These are phyloP conservation scores for Lipotes vexillifer DNA, from an alignment of 2,113 vertebrate species.

Conservation along the genomic window DNA sequence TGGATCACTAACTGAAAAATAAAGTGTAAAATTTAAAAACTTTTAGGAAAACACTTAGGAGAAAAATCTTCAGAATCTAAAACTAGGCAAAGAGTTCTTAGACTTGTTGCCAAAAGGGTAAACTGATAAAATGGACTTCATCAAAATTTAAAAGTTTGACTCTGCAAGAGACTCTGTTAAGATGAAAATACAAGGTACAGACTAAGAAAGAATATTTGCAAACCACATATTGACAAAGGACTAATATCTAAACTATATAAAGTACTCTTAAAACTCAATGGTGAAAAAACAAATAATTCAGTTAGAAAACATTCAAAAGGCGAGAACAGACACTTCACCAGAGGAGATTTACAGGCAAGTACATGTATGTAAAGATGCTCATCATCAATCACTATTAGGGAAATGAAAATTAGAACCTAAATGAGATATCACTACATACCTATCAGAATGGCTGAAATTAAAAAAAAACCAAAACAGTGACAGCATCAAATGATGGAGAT, in stretches of 20 bases:
- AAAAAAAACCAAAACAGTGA: background rate
- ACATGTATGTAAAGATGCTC: background rate
- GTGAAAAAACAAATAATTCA: background rate
- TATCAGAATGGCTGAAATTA: background rate
- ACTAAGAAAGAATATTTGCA: background rate
- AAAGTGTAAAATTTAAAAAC: background rate
- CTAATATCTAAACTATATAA: background rate
- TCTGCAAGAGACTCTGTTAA: background rate
- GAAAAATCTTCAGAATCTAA: background rate
- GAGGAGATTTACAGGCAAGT: background rate
- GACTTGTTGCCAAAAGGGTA: background rate
- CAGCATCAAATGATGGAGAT: background rate
- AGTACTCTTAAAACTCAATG: background rate
- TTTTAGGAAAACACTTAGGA: background rate
- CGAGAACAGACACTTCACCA: background rate
- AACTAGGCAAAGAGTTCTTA: background rate
- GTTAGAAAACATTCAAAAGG: background rate
- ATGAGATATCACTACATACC: too few relatives aligned
- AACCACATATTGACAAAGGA: background rate
- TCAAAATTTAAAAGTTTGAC: background rate
- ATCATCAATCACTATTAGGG: background rate
- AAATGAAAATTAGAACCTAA: background rate
- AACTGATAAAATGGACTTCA: background rate
- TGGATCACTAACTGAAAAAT: background rate
- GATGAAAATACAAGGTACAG: background rate